A percentile compares a stretch with the other conserved stretches of the same genome.
Evolutionary conservation across 2,113 vertebrate genomes (phyloP).

Genomic region (Brachyhypopomus gauderio): DNA sequence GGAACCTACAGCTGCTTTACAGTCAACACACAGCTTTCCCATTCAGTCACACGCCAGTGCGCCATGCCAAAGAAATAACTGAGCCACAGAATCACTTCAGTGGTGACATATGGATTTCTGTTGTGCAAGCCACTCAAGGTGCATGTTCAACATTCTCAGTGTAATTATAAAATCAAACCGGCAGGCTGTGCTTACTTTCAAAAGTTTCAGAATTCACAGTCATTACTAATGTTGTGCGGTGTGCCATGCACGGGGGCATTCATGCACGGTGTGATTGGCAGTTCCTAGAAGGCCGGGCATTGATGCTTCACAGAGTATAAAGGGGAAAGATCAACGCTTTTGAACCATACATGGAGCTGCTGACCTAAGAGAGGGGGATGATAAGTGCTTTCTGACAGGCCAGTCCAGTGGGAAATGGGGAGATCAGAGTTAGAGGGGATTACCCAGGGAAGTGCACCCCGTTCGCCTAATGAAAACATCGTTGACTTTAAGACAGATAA

Average conservation of each 20-base stretch:
- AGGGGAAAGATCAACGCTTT: slow-evolving; percentile 25
- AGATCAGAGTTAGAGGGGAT: slow-evolving; percentile 17
- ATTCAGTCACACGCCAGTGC: too few species aligned
- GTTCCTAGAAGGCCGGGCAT: not conserved
- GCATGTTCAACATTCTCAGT: too few species aligned
- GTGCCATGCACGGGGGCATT: not conserved
- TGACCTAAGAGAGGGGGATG: slow-evolving; percentile 36
- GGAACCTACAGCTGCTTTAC: too few species aligned
- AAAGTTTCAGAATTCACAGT: not conserved
- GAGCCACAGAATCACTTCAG: too few species aligned
- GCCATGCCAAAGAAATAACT: too few species aligned
- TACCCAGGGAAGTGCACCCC: slow-evolving; percentile 12
- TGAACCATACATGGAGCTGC: slow-evolving; percentile 37
- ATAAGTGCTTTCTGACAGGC: slow-evolving; percentile 47
- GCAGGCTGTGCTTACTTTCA: not conserved
- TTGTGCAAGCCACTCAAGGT: too few species aligned
- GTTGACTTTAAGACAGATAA: slow-evolving; percentile 5
- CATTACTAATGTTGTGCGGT: not conserved
- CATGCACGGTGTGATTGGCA: not conserved
- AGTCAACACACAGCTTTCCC: too few species aligned
- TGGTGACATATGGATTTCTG: too few species aligned
- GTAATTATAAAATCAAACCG: too few species aligned
- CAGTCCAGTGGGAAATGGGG: slow-evolving; percentile 29
- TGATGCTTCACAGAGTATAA: slow-evolving; percentile 4
- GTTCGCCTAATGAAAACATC: slow-evolving; percentile 12